phyloP scores from a whole-genome alignment of 92 coral and sea anemone genomes.

The Porites rus region DNA sequence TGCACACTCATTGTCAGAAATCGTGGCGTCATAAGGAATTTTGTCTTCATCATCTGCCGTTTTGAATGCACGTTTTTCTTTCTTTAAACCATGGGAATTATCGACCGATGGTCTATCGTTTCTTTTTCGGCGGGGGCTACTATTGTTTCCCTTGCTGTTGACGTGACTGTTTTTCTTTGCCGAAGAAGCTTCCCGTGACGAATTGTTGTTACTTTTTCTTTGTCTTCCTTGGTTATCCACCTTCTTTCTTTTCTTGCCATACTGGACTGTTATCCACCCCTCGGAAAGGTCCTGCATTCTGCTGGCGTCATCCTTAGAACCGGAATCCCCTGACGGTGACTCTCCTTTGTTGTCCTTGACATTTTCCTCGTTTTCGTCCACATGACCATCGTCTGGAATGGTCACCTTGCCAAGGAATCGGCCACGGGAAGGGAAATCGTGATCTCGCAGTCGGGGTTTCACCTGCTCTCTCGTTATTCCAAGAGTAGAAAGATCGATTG shows the following conservation, averaged over 20 bases:
- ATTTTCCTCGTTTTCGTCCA: constrained; percentile 6
- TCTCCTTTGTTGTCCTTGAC: constrained; percentile 7
- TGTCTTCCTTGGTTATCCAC: constrained; percentile 13
- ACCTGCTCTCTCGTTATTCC: constrained; percentile 24
- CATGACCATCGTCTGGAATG: constrained; percentile 8
- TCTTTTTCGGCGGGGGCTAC: not conserved
- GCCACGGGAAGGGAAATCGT: constrained; percentile 10
- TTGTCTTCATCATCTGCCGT: constrained; percentile 1
- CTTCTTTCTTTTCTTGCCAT: constrained; percentile 10
- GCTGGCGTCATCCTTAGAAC: constrained; percentile 12
- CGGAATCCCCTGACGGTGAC: constrained; percentile 9
- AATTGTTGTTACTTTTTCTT: constrained; percentile 10
- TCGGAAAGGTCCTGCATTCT: constrained; percentile 11
- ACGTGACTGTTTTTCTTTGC: constrained; percentile 9
- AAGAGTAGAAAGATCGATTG: constrained; percentile 3
- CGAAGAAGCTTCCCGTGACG: constrained; percentile 17
- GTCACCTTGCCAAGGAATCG: constrained; percentile 15
- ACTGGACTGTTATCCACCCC: constrained; percentile 13
- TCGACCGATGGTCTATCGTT: not conserved
- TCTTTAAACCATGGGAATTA: not conserved
- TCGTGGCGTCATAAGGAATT: constrained; percentile 7
- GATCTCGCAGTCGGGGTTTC: constrained; percentile 13
- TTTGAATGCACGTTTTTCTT: not conserved
- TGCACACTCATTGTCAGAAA: not conserved
- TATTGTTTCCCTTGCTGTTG: constrained; percentile 3